Evolutionary conservation across 2,888 invertebrate genomes (phyloP), one percentile per base, ranked within the genome.

Genomic region (Cerceris rybyensis): DNA sequence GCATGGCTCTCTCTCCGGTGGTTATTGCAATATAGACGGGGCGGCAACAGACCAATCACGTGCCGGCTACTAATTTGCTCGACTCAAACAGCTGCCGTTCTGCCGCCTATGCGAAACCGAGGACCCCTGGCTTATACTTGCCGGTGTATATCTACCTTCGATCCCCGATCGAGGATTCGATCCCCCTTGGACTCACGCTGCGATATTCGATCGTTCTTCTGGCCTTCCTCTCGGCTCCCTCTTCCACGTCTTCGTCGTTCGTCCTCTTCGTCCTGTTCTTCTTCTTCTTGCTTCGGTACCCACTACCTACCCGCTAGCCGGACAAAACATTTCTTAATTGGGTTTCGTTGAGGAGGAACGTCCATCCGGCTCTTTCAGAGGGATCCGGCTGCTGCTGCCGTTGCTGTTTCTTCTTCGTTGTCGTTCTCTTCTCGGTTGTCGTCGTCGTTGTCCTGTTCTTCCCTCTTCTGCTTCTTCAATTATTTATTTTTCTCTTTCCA

Each of bases 251-350:
- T 78, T 72, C 81, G 71, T 78, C 80, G 75, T 60, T 78, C 78
- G 57, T 58, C 67, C 61, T 66, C 78, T 70, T 79, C 78, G 65
- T 75, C 81, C 72, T 75, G 58, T 78, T 81, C 85, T 78, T 75
- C 78, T 83, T 79, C 84, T 75, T 83, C 82, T 80, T 84, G 69
- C 75, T 65, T 14, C 75, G 70, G 72, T 81, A 75, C 77, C 82
- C 83, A 70, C 83, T 83, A 84, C 84, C 88, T 87, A 86, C 87
- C 88, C 88, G 86, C 86, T 85, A 82, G 82, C 79, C 90, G 90
- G 92, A 92, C 92, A 91, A 92, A 92, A 92, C 92, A 92, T 92
- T 92, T 92, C 92, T 92, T 92, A 92, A 92, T 92, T 92, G 92
- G 92, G 89, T 92, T 91, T 91, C 91, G 88, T 85, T 78, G 85